A percentile compares a stretch with the other conserved stretches of the same genome.
These are phyloP conservation scores for Lutjanus argentimaculatus DNA, from an alignment of 2,797 vertebrate species.

Conservation along the genomic window DNA sequence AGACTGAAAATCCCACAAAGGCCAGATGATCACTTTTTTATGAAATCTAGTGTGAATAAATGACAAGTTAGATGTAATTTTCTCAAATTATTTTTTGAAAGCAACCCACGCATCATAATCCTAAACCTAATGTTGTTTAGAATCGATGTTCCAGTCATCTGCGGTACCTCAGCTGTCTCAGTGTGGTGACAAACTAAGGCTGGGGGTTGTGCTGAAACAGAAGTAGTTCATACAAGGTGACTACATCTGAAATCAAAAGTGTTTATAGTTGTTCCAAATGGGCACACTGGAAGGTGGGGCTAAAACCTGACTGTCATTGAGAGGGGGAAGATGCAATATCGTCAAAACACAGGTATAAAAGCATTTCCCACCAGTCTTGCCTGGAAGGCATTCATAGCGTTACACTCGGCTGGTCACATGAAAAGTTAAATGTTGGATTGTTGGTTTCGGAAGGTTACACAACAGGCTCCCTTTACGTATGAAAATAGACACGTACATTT, in stretches of 20 bases:
- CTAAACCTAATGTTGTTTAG: neutral
- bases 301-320: neutral
- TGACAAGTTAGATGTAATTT: neutral
- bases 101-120: slow-evolving; percentile 4
- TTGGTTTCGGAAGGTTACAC: neutral
- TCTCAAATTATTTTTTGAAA: slow-evolving; percentile 15
- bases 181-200: neutral
- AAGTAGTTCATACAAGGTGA: no score
- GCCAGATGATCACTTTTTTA: neutral
- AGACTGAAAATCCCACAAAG: neutral
- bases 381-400: no score
- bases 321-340: neutral
- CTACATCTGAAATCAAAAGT: no score
- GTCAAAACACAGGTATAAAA: neutral
- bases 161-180: neutral
- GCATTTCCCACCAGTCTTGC: neutral
- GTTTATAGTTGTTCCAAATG: neutral
- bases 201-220: neutral
- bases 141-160: neutral
- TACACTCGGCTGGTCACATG: neutral
- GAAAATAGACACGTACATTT: no score
- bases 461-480: no score
- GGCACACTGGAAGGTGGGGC: no score
- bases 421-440: neutral
- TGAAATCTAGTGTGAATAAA: neutral